Percentiles rank a stretch among this genome's conserved stretches.
Conservation (phyloP, 2,888 invertebrate species). For the Tetragnatha montana region DNA sequence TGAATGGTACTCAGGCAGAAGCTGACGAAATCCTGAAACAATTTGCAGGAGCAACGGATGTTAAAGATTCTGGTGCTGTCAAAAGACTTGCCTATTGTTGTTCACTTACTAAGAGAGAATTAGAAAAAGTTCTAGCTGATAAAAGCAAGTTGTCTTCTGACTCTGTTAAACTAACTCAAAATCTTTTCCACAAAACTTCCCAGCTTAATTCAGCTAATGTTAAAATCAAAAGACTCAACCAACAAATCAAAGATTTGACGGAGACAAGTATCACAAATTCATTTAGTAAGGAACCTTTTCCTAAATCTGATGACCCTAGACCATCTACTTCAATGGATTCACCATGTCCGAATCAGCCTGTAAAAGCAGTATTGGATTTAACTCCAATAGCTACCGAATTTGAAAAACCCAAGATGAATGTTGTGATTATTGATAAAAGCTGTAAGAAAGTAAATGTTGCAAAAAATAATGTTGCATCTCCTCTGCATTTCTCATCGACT, state of each 20-base stretch:
- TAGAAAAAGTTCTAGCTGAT: not conserved
- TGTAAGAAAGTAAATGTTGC: not conserved
- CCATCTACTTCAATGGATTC: not conserved
- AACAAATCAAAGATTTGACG: not conserved
- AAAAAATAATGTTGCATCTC: not conserved
- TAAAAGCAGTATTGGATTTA: not conserved
- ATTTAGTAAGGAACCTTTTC: no score
- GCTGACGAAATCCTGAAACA: conserved; percentile 6
- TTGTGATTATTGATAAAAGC: not conserved
- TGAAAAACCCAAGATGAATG: not conserved
- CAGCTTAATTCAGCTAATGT: not conserved
- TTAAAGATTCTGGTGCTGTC: not conserved
- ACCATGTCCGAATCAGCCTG: not conserved
- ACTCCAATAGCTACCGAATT: not conserved
- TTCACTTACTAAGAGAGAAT: conserved; percentile 19
- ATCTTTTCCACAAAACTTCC: not conserved
- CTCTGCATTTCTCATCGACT: not conserved
- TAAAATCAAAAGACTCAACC: not conserved
- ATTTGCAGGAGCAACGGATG: not conserved
- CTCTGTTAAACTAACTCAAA: not conserved
- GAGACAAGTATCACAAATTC: not conserved
- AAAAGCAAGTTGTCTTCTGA: not conserved
- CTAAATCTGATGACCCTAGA: not conserved
- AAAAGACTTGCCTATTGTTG: conserved; percentile 8
- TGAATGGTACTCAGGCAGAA: not conserved